phyloP scores from a whole-genome alignment of 92 coral and sea anemone species.

The Epizoanthus stellaris region DNA sequence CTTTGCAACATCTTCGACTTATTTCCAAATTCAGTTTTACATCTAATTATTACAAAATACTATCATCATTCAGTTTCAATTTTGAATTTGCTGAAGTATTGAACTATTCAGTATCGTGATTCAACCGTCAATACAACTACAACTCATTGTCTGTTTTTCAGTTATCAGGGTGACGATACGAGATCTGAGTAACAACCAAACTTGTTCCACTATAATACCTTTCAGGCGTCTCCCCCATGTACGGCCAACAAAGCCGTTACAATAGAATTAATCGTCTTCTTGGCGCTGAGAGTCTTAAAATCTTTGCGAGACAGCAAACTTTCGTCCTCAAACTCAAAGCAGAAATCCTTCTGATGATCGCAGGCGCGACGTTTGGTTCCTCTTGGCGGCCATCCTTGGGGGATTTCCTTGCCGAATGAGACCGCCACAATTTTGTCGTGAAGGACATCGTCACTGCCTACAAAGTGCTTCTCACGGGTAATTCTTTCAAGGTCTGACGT shows the following conservation, averaged over 20 bases:
- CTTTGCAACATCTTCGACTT: too few relatives aligned
- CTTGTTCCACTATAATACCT: neutral
- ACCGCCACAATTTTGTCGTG: conserved; percentile 80
- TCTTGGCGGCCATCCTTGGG: conserved; percentile 79
- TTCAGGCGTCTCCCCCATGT: neutral
- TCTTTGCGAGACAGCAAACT: conserved; percentile 47
- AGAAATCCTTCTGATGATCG: conserved; percentile 66
- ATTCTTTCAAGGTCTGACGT: conserved; percentile 56
- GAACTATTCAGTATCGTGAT: too few relatives aligned
- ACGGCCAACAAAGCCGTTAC: conserved; percentile 80
- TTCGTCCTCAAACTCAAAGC: conserved; percentile 66
- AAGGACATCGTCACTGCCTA: conserved; percentile 71
- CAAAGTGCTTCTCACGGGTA: conserved; percentile 62
- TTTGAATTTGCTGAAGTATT: too few relatives aligned
- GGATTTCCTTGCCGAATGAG: conserved; percentile 73
- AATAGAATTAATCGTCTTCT: conserved; percentile 66
- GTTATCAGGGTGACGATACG: neutral
- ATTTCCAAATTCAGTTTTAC: too few relatives aligned
- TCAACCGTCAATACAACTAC: too few relatives aligned
- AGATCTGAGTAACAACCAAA: neutral
- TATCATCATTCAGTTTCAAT: too few relatives aligned
- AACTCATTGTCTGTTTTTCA: neutral
- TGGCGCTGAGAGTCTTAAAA: conserved; percentile 46
- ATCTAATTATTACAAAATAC: too few relatives aligned
- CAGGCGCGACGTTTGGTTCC: conserved; percentile 50